A percentile compares a stretch with the other conserved stretches of the same genome.
phyloP scores from a whole-genome alignment of 2,113 vertebrate genomes.

The Chlamydotis undulata region DNA sequence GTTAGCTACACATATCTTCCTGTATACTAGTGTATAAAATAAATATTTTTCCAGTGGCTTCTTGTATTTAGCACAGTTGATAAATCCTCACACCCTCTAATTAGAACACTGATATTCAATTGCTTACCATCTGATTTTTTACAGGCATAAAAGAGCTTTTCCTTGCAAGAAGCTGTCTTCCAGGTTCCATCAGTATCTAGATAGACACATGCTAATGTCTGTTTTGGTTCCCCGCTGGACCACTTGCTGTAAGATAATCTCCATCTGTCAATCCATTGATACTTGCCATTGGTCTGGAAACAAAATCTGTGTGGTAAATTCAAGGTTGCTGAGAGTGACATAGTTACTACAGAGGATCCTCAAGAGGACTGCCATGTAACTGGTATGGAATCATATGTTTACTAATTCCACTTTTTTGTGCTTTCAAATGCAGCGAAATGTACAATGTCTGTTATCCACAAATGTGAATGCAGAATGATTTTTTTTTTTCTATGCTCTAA shows the following conservation, averaged over 20 bases:
- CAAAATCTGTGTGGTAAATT: not conserved
- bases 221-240: constrained; percentile 83
- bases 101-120: not conserved
- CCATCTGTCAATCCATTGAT: constrained; percentile 89
- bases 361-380: not conserved
- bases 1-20: not conserved
- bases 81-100: not conserved
- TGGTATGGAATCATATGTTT: not conserved
- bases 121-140: constrained; percentile 84
- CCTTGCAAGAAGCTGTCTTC: constrained; percentile 85
- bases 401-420: not conserved
- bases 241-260: constrained; percentile 84
- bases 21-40: not conserved
- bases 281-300: constrained; percentile 82
- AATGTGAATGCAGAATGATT: not conserved
- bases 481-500: not conserved
- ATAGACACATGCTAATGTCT: constrained; percentile 85
- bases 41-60: not conserved
- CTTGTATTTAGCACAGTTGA: not conserved
- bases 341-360: not conserved
- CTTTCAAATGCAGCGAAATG: not conserved
- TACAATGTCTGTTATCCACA: not conserved
- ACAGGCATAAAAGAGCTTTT: constrained; percentile 82
- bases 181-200: constrained; percentile 83
- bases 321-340: not conserved